These are phyloP conservation scores for Aspidoscelis tigris DNA, from an alignment of 2,113 vertebrate species.

Conservation along the genomic window DNA sequence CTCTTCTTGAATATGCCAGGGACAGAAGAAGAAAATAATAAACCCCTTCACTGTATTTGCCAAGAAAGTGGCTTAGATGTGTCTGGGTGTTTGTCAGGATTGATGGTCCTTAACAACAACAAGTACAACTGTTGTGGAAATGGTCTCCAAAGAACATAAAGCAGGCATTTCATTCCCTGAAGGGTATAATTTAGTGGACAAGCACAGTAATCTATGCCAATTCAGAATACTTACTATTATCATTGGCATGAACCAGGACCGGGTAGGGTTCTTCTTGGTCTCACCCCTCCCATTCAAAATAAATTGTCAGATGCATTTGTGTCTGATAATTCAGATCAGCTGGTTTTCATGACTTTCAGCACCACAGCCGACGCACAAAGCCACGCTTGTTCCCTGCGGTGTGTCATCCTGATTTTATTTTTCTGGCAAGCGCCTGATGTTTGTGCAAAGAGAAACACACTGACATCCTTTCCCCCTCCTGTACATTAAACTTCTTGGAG, in stretches of 20 bases:
- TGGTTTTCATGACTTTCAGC: slow-evolving; percentile 37
- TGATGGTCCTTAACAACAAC: too few relatives aligned
- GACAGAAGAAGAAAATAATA: too few relatives aligned
- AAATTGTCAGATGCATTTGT: slow-evolving; percentile 41
- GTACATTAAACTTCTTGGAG: slow-evolving; percentile 29
- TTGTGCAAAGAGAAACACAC: slow-evolving; percentile 40
- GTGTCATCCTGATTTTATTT: slow-evolving; percentile 35
- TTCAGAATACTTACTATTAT: not conserved
- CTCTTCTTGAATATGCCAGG: too few relatives aligned
- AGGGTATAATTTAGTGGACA: not conserved
- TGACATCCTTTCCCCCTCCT: not conserved
- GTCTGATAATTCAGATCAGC: slow-evolving; percentile 46
- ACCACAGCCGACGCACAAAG: slow-evolving; percentile 30
- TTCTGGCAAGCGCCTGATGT: slow-evolving; percentile 28
- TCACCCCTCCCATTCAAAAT: slow-evolving; percentile 29
- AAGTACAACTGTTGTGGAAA: too few relatives aligned
- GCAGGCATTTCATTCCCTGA: too few relatives aligned
- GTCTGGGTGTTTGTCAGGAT: too few relatives aligned
- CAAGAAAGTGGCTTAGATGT: too few relatives aligned
- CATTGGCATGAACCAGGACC: not conserved
- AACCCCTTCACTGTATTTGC: too few relatives aligned
- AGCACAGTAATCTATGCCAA: not conserved
- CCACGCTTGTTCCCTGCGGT: slow-evolving; percentile 12
- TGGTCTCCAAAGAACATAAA: not conserved
- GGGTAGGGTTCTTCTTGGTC: too few relatives aligned